Percentiles rank a stretch among this genome's conserved stretches.
These are phyloP conservation scores for Petrocephalus schoutedeni DNA, from an alignment of 2,797 vertebrate species.

Conservation along the genomic window DNA sequence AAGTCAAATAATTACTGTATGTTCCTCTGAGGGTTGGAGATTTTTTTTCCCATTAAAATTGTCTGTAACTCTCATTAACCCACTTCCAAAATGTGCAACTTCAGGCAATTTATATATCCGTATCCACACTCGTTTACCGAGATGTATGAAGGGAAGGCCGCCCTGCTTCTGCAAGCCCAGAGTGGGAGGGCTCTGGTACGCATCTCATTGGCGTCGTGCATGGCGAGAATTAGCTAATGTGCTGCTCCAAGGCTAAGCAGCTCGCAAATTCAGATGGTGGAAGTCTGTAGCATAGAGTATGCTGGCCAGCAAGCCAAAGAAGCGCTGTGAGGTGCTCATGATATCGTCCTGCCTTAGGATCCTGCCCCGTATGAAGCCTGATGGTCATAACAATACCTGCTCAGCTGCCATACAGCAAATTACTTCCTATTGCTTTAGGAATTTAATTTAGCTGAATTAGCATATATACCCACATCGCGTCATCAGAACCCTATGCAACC, in stretches of 20 bases:
- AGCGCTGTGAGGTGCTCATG: background rate
- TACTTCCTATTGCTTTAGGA: background rate
- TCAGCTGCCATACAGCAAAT: background rate
- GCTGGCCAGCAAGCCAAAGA: background rate
- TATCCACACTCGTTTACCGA: constrained; percentile 19
- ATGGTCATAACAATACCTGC: background rate
- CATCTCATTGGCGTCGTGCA: background rate
- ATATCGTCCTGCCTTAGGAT: background rate
- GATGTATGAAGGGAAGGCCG: background rate
- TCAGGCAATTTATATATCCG: constrained; percentile 33
- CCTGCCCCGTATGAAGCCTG: background rate
- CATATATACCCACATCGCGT: background rate
- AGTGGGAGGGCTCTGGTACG: background rate
- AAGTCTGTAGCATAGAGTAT: background rate
- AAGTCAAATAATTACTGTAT: constrained; percentile 54
- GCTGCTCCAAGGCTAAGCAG: background rate
- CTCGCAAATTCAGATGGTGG: background rate
- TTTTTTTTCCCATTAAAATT: constrained; percentile 45
- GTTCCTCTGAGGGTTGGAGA: constrained; percentile 41
- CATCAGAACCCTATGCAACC: background rate
- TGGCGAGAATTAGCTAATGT: background rate
- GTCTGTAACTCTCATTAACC: constrained; percentile 47
- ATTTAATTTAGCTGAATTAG: background rate
- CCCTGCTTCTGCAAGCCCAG: background rate
- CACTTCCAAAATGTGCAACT: constrained; percentile 49